These are phyloP conservation scores for Drosophila monieri DNA, from an alignment of 2,888 invertebrate genomes.

Conservation along the genomic window DNA sequence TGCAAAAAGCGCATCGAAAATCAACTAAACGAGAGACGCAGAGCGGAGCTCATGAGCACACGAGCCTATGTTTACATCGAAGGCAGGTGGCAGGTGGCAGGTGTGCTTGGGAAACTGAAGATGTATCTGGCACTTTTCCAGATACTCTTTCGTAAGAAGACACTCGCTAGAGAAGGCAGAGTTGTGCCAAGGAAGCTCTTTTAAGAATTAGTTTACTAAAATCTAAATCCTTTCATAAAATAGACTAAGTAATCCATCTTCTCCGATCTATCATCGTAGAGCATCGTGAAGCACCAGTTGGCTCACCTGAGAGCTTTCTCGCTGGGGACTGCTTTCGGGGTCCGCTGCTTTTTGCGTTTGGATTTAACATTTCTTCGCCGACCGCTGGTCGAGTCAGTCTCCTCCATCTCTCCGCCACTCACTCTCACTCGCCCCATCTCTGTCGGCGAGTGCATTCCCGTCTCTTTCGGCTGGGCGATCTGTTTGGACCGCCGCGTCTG, in stretches of 20 bases:
- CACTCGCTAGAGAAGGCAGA: not conserved
- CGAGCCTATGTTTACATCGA: conserved; percentile 32
- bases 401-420: conserved; percentile 24
- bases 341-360: conserved; percentile 37
- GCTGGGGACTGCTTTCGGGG: conserved; percentile 39
- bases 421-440: conserved; percentile 8
- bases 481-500: conserved; percentile 16
- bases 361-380: conserved; percentile 71
- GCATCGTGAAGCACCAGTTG: conserved; percentile 32
- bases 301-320: conserved; percentile 55
- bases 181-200: no score
- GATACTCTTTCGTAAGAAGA: conserved; percentile 5
- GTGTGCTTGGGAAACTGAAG: not conserved
- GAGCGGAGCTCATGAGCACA: conserved; percentile 19
- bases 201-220: no score
- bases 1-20: conserved; percentile 70
- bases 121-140: not conserved
- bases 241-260: no score
- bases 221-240: no score
- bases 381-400: conserved; percentile 54
- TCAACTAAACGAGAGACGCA: conserved; percentile 34
- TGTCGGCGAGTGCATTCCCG: conserved; percentile 7
- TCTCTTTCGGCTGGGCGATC: conserved; percentile 16
- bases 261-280: not conserved
- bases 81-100: conserved; percentile 23